These are phyloP conservation scores for Meloidogyne floridensis DNA, from an alignment of 1,140 invertebrate species.

Conservation along the genomic window DNA sequence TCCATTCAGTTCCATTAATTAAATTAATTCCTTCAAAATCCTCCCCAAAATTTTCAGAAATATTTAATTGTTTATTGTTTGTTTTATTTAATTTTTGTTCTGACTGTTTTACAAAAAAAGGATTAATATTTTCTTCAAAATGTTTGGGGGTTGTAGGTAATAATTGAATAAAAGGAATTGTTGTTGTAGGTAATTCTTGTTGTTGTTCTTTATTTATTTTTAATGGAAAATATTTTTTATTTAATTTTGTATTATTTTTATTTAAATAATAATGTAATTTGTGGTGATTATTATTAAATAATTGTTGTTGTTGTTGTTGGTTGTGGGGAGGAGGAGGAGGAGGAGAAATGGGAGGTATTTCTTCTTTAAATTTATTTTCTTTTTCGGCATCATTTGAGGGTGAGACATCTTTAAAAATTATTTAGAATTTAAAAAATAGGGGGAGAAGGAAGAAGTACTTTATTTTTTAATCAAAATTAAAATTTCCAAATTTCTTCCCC, in stretches of 20 bases:
- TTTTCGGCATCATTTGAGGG: neutral
- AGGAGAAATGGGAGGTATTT: neutral
- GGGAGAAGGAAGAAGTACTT: too few relatives aligned
- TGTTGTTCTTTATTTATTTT: neutral
- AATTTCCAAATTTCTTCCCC: too few relatives aligned
- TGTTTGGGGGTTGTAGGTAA: neutral
- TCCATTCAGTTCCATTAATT: neutral
- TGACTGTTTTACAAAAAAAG: neutral
- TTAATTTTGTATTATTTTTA: conserved; percentile 7
- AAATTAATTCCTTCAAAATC: too few relatives aligned
- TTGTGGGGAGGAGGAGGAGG: too few relatives aligned
- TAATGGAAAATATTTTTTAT: neutral
- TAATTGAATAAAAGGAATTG: neutral
- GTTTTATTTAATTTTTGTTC: neutral
- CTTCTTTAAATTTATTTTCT: neutral
- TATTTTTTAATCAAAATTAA: too few relatives aligned
- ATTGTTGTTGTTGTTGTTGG: too few relatives aligned
- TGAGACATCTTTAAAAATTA: neutral
- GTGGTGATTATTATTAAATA: neutral
- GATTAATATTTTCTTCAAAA: neutral
- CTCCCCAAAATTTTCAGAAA: neutral
- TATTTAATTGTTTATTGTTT: neutral
- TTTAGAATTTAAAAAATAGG: too few relatives aligned
- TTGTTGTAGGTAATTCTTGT: neutral
- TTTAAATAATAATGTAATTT: conserved; percentile 4